Evolutionary conservation across 1,140 invertebrate genomes (phyloP).

Genomic region (Pseudomyrmex sp.): DNA sequence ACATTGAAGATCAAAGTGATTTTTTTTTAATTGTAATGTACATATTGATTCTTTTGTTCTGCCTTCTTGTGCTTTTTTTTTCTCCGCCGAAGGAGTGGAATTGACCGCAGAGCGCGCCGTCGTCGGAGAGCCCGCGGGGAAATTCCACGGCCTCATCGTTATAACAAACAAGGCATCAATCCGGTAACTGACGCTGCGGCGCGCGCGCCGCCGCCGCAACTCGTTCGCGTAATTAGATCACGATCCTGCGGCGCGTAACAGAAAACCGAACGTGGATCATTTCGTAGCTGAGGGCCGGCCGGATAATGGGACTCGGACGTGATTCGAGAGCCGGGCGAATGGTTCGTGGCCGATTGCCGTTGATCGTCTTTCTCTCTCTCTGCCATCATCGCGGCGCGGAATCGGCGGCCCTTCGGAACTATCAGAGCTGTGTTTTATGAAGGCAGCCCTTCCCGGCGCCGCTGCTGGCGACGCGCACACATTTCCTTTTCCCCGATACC

Average conservation of each 20-base stretch:
- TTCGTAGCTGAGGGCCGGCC: conserved; percentile 37
- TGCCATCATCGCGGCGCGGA: conserved; percentile 35
- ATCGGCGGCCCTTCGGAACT: conserved; percentile 57
- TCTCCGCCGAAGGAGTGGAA: not conserved
- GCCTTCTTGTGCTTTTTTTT: not conserved
- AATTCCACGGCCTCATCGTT: conserved; percentile 1
- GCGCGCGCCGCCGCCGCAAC: not conserved
- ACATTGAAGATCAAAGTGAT: not conserved
- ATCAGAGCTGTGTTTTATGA: conserved; percentile 32
- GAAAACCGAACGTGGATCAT: conserved; percentile 42
- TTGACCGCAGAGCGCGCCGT: conserved; percentile 4
- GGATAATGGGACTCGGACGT: conserved; percentile 52
- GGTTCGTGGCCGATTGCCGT: conserved; percentile 71
- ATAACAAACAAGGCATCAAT: conserved; percentile 47
- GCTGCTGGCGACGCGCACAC: conserved; percentile 54
- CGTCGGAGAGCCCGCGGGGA: not conserved
- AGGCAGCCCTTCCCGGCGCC: conserved; percentile 61
- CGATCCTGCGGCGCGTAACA: conserved; percentile 44
- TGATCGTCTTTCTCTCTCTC: conserved; percentile 23
- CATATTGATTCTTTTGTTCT: no score
- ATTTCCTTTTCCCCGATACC: conserved; percentile 54
- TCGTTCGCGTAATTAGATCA: conserved; percentile 68
- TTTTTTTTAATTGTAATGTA: not conserved
- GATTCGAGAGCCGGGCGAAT: conserved; percentile 66
- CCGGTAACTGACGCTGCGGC: conserved; percentile 11